Evolutionary conservation across 2,113 vertebrate genomes (phyloP).

Genomic region (Stercorarius parasiticus): DNA sequence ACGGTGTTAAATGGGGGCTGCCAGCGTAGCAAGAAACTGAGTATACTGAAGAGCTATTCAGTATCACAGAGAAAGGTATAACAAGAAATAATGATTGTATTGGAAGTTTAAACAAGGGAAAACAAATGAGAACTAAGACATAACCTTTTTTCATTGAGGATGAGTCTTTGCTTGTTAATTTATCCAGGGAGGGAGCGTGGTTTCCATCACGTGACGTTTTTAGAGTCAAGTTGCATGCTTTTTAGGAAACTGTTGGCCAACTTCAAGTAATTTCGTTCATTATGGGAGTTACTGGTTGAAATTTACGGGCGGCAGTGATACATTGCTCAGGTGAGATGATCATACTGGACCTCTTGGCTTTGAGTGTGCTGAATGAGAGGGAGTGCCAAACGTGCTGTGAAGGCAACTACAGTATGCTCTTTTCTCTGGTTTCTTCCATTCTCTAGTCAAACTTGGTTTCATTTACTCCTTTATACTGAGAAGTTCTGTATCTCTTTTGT

Average conservation of each 20-base stretch:
- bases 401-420: background rate
- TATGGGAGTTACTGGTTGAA: background rate
- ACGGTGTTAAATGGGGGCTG: too few relatives aligned
- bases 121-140: background rate
- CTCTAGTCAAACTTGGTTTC: background rate
- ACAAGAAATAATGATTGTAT: background rate
- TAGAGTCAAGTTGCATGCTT: background rate
- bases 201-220: background rate
- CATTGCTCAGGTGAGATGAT: background rate
- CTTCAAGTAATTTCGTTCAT: background rate
- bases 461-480: background rate
- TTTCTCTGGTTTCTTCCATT: background rate
- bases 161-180: background rate
- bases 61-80: background rate
- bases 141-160: background rate
- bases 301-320: background rate
- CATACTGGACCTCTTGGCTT: background rate
- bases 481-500: background rate
- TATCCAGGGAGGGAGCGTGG: background rate
- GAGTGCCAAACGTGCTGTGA: accelerated
- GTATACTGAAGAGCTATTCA: background rate
- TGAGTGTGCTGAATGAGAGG: background rate
- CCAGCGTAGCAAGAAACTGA: background rate
- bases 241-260: background rate
- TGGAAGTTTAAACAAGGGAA: background rate